phyloP scores from a whole-genome alignment of 2,797 vertebrate species.

The Kryptopterus vitreolus region DNA sequence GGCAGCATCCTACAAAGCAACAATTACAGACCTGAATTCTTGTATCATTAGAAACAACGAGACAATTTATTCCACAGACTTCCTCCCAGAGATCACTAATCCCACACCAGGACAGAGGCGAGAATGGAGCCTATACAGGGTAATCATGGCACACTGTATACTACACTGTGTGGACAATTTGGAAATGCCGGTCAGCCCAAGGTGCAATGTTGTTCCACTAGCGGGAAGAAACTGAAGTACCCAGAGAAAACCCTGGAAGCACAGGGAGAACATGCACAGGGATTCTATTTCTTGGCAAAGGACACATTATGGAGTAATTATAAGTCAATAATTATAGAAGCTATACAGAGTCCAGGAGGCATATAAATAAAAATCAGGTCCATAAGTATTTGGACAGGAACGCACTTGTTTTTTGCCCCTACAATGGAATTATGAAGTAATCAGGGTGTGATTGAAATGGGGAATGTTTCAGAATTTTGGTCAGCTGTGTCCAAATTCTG shows the following conservation, averaged over 20 bases:
- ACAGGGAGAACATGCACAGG: background rate
- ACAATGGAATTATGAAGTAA: background rate
- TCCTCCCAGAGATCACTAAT: no score
- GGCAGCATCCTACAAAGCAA: background rate
- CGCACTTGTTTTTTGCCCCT: background rate
- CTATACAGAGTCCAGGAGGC: no score
- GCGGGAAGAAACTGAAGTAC: no score
- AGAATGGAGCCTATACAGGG: no score
- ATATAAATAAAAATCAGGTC: no score
- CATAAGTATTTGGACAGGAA: no score
- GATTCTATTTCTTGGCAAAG: background rate
- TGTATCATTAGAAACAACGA: background rate
- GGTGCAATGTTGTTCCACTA: no score
- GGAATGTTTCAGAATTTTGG: background rate
- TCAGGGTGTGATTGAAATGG: background rate
- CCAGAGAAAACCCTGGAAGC: no score
- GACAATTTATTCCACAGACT: background rate
- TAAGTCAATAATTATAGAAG: background rate
- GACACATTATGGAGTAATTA: background rate
- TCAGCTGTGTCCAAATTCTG: background rate
- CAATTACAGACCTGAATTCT: background rate
- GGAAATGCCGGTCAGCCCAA: no score
- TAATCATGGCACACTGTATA: no score
- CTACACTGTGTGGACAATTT: no score
- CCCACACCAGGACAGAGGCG: no score